Base-by-base conservation (phyloP, 2,797 vertebrate genomes). In the Lacerta viridis region DNA sequence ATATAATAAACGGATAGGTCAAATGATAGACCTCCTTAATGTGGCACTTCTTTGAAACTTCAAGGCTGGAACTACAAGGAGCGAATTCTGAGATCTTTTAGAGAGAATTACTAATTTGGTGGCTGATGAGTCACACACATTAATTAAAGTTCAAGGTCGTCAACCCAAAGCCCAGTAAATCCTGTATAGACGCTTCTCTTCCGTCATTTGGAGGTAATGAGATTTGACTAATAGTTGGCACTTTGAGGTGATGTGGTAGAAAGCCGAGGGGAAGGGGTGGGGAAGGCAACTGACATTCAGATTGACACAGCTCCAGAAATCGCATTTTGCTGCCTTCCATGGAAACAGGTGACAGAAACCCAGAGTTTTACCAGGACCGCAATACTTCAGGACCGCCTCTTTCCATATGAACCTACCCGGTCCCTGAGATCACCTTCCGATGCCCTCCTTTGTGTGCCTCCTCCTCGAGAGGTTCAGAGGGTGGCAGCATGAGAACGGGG, bases 21-120 rank as follows among this genome's bases (percentile, higher is more conserved):
- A 76, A 64, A 33, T 33, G 41, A 81, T 59, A 27, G 59, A 33
- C 13, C 36, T 71, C 10, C 20, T 9, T 13, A 13, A 39, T 41
- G 33, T 17, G 68, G 79, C 27, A 25, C 74, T 84, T 89, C 69
- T 81, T 33, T 59, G 41, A 85, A 89, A 82, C 25, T 43, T 41
- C 36, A 66, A 64, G 18, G 23, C n/a, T 27, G 36, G 33, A 36
- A 75, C 18, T 4, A 74, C n/a, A 36, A 85, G n/a, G 66, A n/a
- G 29, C 3, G 27, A 84, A 25, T 83, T 68, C n/a, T 41, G 39
- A 83, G 46, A 25, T 59, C 17, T 9, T 59, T 84, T 80, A 36
- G 3, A 66, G 55, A 61, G 36, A 41, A 39, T 55, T 23, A n/a
- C 8, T 64, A n/a, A 79, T 61, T 43, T 29, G 43, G 33, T 69